A percentile compares a stretch with the other conserved stretches of the same genome.
phyloP scores from a whole-genome alignment of 1,140 invertebrate species.

The Papilio dardanus region DNA sequence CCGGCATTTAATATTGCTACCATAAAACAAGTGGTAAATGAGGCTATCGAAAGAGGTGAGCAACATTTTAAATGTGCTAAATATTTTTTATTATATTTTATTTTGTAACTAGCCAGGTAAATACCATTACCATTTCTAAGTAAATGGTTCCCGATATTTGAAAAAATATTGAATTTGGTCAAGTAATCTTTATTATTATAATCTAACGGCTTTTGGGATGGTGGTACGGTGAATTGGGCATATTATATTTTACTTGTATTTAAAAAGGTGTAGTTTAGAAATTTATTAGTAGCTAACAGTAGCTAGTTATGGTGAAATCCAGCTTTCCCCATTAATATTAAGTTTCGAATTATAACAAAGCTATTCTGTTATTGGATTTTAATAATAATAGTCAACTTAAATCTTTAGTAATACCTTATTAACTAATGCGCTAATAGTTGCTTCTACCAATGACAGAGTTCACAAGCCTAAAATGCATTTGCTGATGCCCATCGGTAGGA shows the following conservation, averaged over 20 bases:
- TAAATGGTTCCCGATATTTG: not conserved
- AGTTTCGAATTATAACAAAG: not conserved
- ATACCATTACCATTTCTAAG: not conserved
- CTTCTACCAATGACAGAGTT: not conserved
- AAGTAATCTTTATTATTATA: not conserved
- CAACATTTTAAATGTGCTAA: constrained; percentile 39
- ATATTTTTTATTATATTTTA: constrained; percentile 10
- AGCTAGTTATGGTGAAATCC: not conserved
- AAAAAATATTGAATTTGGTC: not conserved
- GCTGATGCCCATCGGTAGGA: too few species aligned
- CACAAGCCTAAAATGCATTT: not conserved
- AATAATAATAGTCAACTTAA: too few species aligned
- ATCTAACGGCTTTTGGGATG: not conserved
- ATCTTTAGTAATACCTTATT: not conserved
- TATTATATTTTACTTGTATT: not conserved
- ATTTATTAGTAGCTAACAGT: constrained; percentile 2
- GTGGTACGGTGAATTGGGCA: not conserved
- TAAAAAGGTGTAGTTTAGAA: not conserved
- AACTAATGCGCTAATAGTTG: not conserved
- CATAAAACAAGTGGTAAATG: constrained; percentile 96
- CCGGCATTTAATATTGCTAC: constrained; percentile 95
- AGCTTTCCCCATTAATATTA: not conserved
- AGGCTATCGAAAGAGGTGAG: constrained; percentile 94
- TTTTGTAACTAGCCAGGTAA: constrained; percentile 5
- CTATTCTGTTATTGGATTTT: not conserved